Evolutionary conservation across 2,797 vertebrate species (phyloP).

Genomic region (Rhinichthys osculus): DNA sequence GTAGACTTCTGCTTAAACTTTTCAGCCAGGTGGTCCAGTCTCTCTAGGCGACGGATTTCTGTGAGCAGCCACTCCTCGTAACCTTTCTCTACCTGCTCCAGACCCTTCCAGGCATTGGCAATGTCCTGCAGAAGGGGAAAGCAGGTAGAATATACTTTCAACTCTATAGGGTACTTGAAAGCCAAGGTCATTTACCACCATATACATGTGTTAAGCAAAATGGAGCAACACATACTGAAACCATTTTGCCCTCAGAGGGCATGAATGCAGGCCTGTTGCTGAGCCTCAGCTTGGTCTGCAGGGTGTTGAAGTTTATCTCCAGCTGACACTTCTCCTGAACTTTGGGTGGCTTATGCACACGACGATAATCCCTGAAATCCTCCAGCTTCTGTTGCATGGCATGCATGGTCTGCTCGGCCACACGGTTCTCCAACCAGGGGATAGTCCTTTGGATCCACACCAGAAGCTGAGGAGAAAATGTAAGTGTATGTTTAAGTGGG

Average conservation of each 20-base stretch:
- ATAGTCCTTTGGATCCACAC: conserved; percentile 91
- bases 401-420: conserved; percentile 84
- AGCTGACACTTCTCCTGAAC: conserved; percentile 86
- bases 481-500: not conserved
- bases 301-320: conserved; percentile 85
- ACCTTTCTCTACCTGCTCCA: conserved; percentile 90
- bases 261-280: conserved; percentile 92
- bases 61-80: conserved; percentile 92
- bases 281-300: conserved; percentile 85
- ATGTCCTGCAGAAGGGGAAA: conserved; percentile 80
- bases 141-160: not conserved
- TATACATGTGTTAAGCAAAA: not conserved
- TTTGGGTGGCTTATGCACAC: conserved; percentile 88
- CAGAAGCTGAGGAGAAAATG: conserved; percentile 76
- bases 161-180: not conserved
- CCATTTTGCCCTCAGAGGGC: conserved; percentile 93
- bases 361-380: conserved; percentile 89
- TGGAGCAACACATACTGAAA: conserved; percentile 80
- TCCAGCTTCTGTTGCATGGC: conserved; percentile 92
- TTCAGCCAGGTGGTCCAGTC: conserved; percentile 89
- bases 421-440: conserved; percentile 91
- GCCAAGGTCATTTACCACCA: not conserved
- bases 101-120: conserved; percentile 88
- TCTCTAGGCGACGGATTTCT: conserved; percentile 89
- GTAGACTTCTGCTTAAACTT: conserved; percentile 91